Conservation (phyloP, 1,140 invertebrate species). For the Triops longicaudatus region DNA sequence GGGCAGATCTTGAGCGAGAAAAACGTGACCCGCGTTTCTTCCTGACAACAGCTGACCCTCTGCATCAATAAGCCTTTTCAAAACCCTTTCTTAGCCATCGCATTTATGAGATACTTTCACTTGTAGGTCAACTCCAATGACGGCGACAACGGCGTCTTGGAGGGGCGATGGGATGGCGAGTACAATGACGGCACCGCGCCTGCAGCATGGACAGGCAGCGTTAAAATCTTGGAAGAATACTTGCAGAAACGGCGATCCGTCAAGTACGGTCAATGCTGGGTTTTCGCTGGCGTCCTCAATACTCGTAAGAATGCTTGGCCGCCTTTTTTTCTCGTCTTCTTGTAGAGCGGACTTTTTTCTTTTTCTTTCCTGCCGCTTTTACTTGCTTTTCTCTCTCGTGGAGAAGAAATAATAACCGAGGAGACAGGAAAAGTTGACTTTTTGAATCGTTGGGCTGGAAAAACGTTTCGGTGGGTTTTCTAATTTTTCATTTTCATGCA, state of each 20-base stretch:
- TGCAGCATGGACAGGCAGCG: constrained; percentile 55
- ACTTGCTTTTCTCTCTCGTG: background rate
- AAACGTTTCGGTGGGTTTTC: background rate
- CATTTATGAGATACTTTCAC: constrained; percentile 24
- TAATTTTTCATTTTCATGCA: constrained; percentile 28
- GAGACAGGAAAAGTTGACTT: too few relatives aligned
- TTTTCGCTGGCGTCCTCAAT: constrained; percentile 60
- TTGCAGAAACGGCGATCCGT: constrained; percentile 51
- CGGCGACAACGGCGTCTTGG: constrained; percentile 57
- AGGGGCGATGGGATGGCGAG: constrained; percentile 61
- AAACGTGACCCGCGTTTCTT: background rate
- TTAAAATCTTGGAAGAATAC: constrained; percentile 53
- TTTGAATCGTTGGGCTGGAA: too few relatives aligned
- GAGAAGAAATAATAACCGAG: too few relatives aligned
- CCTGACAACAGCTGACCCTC: background rate
- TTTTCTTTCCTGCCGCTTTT: background rate
- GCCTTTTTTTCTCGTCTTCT: too few relatives aligned
- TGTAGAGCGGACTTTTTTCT: too few relatives aligned
- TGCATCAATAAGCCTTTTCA: background rate
- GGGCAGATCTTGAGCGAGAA: background rate
- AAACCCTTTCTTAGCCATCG: background rate
- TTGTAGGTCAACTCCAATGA: constrained; percentile 58
- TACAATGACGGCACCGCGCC: constrained; percentile 59
- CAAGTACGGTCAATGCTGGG: constrained; percentile 68
- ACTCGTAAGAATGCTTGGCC: constrained; percentile 43